Base-by-base conservation (phyloP, 2,888 invertebrate species). In the Megalurothrips usitatus region DNA sequence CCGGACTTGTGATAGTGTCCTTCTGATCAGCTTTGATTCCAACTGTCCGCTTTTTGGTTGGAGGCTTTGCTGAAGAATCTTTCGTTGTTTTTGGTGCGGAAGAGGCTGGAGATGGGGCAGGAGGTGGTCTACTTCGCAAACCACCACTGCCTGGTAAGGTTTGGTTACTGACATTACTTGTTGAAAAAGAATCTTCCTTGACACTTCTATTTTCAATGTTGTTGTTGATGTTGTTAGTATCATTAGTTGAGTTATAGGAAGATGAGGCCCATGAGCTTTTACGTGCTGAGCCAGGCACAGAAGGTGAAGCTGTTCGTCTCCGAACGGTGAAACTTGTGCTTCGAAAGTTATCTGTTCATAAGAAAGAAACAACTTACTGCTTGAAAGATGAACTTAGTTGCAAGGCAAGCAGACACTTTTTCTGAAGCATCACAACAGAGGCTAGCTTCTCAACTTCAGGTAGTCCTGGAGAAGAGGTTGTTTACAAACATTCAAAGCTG, bases 1-100 rank as follows among this genome's bases (percentile, higher is more conserved):
- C 92, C 82, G 90, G 87, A 85, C 89, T 89, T 82, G 86, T 87
- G 81, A 87, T 86, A 84, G 87, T 87, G 83, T 88, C 87, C 63
- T 78, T 47, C 79, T 86, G 84, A 84, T 87, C 87, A 78, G 87
- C 85, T 85, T 87, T 87, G 58, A 43, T 23, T 81, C 79, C 78
- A 79, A 43, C 63, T 12, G 78, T 26, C 48, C 19, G 26, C 26
- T 75, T 43, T 49, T 79, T 68, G 68, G 47, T 79, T 11, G 80
- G 68, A 17, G 82, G 79, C 17, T 82, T 80, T 63, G 47, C 48
- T 12, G 68, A 75, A 8, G 23, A 26, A 1, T 75, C 68, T 75
- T 75, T 75, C n/a, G 48, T 75, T 78, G 43, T 58, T 19, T 63
- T 78, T 52, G 80, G 19, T 26, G 80, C 78, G n/a, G 80, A 58